phyloP scores from a whole-genome alignment of 2,113 vertebrate genomes.

The Vanacampus margaritifer region DNA sequence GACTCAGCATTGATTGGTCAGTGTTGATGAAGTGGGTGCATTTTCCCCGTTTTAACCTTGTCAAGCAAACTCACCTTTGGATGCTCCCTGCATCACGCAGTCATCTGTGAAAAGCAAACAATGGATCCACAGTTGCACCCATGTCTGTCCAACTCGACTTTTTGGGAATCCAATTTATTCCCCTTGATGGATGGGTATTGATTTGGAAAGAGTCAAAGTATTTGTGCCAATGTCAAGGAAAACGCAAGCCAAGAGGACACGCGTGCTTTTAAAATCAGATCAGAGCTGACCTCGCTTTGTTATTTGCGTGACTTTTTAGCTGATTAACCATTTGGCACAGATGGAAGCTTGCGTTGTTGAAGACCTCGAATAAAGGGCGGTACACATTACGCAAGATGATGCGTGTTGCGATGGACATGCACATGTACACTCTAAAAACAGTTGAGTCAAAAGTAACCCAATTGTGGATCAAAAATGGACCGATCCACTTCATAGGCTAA shows the following conservation, averaged over 20 bases:
- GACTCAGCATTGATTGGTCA: too few species aligned
- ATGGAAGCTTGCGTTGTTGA: too few species aligned
- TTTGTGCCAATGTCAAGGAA: neutral
- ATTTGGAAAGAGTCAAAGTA: neutral
- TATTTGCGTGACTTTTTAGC: neutral
- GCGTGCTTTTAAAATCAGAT: neutral
- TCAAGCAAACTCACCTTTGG: neutral
- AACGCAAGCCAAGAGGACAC: neutral
- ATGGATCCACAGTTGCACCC: too few species aligned
- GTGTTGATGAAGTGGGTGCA: neutral
- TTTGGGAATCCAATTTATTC: neutral
- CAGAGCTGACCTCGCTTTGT: neutral
- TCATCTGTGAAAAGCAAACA: too few species aligned
- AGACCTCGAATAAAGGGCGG: too few species aligned
- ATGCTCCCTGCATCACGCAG: neutral
- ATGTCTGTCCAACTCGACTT: neutral
- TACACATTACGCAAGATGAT: too few species aligned
- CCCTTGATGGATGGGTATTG: slow-evolving; percentile 2
- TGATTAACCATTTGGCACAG: neutral
- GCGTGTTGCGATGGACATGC: too few species aligned
- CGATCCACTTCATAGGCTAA: too few species aligned
- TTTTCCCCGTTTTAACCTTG: neutral
- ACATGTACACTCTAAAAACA: too few species aligned
- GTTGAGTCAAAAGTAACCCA: too few species aligned
- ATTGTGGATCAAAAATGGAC: too few species aligned